Evolutionary conservation across 2,113 vertebrate species (phyloP).

Genomic region (Dicaeum eximium): DNA sequence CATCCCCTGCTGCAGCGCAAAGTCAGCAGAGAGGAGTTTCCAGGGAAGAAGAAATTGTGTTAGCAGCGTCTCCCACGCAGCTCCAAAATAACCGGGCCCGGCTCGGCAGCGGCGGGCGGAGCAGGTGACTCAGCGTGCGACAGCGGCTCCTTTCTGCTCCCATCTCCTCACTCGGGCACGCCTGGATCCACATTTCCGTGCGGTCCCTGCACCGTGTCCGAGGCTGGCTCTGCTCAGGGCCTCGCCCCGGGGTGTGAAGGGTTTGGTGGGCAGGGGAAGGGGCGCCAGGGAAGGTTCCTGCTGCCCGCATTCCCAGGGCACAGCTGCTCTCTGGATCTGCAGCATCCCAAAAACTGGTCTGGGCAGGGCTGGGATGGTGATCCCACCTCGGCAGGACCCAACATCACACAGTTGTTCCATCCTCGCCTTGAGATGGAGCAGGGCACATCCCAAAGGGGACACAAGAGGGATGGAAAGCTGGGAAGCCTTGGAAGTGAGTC

Average conservation of each 20-base stretch:
- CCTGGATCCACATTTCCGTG: not conserved
- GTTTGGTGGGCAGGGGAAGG: not conserved
- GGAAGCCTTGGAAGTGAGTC: not conserved
- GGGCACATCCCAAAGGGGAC: accelerated
- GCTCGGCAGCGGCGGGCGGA: not conserved
- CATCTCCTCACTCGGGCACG: accelerated
- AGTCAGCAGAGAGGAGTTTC: not conserved
- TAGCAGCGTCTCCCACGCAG: constrained; percentile 47
- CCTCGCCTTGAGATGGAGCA: not conserved
- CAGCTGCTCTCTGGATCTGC: accelerated
- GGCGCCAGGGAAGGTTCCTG: not conserved
- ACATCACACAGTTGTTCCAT: accelerated
- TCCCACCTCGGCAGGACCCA: too few species aligned
- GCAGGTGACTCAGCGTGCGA: constrained; percentile 28
- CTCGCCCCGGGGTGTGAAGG: accelerated
- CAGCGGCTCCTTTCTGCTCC: not conserved
- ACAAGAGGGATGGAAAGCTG: not conserved
- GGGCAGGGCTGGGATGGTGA: not conserved
- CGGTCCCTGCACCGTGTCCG: accelerated
- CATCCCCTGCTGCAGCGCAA: not conserved
- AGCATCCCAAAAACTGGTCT: not conserved
- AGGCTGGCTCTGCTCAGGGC: not conserved
- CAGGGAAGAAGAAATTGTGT: constrained; percentile 14
- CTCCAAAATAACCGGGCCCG: constrained; percentile 9
- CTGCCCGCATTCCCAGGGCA: not conserved